Evolutionary conservation across 2,888 invertebrate genomes (phyloP).

Genomic region (Ashinkailepas kermadecensis): DNA sequence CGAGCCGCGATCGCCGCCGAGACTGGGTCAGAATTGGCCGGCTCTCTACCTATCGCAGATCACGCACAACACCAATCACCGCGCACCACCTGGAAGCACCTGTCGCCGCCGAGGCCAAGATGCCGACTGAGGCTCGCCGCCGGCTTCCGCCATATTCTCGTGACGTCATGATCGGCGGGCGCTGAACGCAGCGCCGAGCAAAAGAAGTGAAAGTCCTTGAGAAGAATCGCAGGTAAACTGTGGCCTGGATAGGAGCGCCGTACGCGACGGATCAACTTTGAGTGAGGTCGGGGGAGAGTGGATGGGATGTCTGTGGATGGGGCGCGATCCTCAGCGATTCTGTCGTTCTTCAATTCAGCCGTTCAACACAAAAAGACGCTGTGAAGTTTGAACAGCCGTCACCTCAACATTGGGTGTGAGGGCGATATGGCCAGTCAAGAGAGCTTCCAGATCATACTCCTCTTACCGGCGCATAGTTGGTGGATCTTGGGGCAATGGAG

Average conservation of each 20-base stretch:
- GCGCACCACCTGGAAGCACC: neutral
- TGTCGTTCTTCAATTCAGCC: too few relatives aligned
- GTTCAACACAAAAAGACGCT: too few relatives aligned
- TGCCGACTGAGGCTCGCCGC: neutral
- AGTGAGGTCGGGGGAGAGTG: too few relatives aligned
- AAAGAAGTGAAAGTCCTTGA: conserved; percentile 21
- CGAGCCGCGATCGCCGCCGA: neutral
- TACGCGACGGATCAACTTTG: neutral
- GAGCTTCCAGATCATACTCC: too few relatives aligned
- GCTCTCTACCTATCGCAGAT: too few relatives aligned
- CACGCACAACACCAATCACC: neutral
- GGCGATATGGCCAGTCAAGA: too few relatives aligned
- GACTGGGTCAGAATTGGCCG: neutral
- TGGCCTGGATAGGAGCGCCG: neutral
- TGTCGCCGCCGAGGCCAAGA: neutral
- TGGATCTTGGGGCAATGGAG: too few relatives aligned
- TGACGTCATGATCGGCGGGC: neutral
- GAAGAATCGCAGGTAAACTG: neutral
- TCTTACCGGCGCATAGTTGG: too few relatives aligned
- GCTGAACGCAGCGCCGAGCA: neutral
- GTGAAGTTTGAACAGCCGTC: too few relatives aligned
- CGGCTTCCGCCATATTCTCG: conserved; percentile 13
- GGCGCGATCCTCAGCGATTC: too few relatives aligned
- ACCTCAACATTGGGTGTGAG: too few relatives aligned
- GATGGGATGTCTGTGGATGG: too few relatives aligned